phyloP scores from a whole-genome alignment of 2,797 vertebrate species.

The Enteromius mattozi region DNA sequence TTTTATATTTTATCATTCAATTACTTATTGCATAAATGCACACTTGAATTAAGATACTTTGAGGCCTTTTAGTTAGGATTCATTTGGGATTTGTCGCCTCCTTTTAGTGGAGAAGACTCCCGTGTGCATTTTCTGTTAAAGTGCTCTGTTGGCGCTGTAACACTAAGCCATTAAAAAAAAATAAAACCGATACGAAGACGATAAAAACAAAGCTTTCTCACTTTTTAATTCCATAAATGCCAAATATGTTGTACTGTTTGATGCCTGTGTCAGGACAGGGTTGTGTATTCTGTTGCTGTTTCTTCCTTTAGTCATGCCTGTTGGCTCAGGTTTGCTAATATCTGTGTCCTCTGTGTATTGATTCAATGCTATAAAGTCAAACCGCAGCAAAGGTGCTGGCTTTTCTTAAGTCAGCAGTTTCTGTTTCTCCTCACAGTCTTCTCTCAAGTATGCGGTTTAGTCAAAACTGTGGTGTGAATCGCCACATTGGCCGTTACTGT shows the following conservation, averaged over 20 bases:
- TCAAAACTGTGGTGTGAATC: constrained; percentile 24
- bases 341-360: constrained; percentile 50
- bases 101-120: not conserved
- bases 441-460: constrained; percentile 29
- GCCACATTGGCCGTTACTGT: constrained; percentile 40
- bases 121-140: not conserved
- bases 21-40: not conserved
- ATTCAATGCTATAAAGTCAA: constrained; percentile 52
- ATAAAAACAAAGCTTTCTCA: not conserved
- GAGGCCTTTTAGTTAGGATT: not conserved
- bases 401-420: constrained; percentile 57
- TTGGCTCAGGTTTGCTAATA: constrained; percentile 30
- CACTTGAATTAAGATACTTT: not conserved
- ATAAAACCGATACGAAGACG: not conserved
- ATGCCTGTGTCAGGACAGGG: not conserved
- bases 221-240: not conserved
- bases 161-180: not conserved
- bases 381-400: constrained; percentile 49
- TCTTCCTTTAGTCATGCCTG: not conserved
- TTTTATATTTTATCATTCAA: not conserved
- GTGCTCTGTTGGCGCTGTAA: not conserved
- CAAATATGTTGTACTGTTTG: not conserved
- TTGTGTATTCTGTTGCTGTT: not conserved
- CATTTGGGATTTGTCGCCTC: not conserved
- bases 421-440: constrained; percentile 27